These are phyloP conservation scores for Orchesella cincta DNA, from an alignment of 1,140 invertebrate species.

Conservation along the genomic window DNA sequence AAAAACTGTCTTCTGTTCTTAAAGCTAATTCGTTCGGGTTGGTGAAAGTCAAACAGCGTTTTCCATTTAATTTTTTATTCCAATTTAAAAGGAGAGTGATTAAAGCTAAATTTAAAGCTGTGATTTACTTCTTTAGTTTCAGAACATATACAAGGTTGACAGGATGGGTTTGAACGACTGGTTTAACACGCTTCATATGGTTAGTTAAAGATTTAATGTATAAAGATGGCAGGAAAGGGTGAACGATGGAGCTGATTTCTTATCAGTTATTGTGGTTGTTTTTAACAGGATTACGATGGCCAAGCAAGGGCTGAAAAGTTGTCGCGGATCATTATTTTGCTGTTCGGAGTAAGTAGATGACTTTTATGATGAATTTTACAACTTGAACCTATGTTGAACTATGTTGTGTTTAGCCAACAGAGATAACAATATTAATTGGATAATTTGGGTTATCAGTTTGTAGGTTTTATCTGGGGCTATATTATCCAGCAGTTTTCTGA, in stretches of 20 bases:
- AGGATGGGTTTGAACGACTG: conserved; percentile 44
- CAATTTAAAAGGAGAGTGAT: too few species aligned
- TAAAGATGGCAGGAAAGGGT: too few species aligned
- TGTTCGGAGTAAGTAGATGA: conserved; percentile 72
- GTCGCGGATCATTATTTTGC: conserved; percentile 82
- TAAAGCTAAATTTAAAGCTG: not conserved
- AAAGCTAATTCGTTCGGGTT: too few species aligned
- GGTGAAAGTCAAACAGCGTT: too few species aligned
- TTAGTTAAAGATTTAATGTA: conserved; percentile 31
- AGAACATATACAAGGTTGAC: not conserved
- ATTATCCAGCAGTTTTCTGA: conserved; percentile 93
- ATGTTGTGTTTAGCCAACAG: conserved; percentile 6
- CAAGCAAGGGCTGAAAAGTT: conserved; percentile 84
- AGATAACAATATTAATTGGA: conserved; percentile 8
- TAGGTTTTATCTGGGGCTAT: conserved; percentile 89
- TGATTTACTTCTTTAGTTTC: too few species aligned
- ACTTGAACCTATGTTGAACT: conserved; percentile 18
- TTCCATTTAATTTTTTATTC: too few species aligned
- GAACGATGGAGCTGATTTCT: too few species aligned
- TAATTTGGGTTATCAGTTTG: conserved; percentile 61
- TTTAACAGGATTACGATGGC: conserved; percentile 81
- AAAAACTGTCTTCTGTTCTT: too few species aligned
- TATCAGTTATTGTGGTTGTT: too few species aligned
- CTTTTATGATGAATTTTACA: conserved; percentile 34
- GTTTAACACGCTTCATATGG: conserved; percentile 48